Base-by-base conservation (phyloP, 1,140 invertebrate genomes). In the Caenorhabditis latens region DNA sequence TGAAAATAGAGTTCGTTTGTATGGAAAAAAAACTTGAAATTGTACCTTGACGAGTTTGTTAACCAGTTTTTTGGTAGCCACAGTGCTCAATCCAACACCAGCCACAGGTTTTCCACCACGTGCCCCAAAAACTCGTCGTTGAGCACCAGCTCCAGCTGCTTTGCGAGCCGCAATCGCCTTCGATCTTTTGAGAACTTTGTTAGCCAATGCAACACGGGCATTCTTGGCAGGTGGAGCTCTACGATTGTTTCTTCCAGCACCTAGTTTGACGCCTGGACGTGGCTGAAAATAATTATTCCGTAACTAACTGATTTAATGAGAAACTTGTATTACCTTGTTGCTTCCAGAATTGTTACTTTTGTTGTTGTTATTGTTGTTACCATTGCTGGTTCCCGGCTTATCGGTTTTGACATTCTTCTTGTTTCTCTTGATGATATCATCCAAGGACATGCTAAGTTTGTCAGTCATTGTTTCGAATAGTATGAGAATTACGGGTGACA, bases 361-460 rank as follows among this genome's bases (percentile, higher is more conserved):
- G n/a, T 71, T 71, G n/a, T 46, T 63, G 65, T 4, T 58, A 0
- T 46, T 50, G 5, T 79, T 50, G 71, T 32, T 79, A 46, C 19
- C 16, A 7, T 46, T 71, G 65, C 42, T 79, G 71, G 43, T 50
- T 32, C 6, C 71, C 0, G 19, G 14, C 4, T 14, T 42, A 4
- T 79, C 71, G n/a, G n/a, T 11, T n/a, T 79, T 79, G 6, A 50
- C 46, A 14, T 79, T 79, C n/a, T 79, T 79, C 63, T 67, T 21
- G n/a, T n/a, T 46, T 1, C 16, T 40, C 46, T 79, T 79, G 46
- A 79, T 79, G 9, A 79, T 79, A 24, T 79, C 71, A n/a, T 79
- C 71, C 71, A 79, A 24, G 2, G 71, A 53, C 71, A 79, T 79
- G 21, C 32, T 79, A 21, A 79, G 21, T 50, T 50, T 79, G 0